A percentile compares a stretch with the other conserved stretches of the same genome.
These are phyloP conservation scores for Ophiothrix spiculata DNA, from an alignment of 35 echinoderm and acorn worm genomes.

Conservation along the genomic window DNA sequence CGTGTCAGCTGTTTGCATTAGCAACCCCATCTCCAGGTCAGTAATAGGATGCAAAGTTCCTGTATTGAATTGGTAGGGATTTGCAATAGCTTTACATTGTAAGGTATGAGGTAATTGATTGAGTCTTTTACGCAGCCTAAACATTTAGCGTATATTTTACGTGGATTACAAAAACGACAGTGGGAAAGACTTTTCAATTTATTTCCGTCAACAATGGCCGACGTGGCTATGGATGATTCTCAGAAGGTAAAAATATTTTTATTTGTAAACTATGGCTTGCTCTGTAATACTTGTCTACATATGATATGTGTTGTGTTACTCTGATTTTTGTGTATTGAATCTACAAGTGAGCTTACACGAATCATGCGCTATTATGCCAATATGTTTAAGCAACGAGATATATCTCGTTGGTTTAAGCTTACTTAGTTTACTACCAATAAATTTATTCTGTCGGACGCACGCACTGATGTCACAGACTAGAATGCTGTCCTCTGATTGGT, in stretches of 20 bases:
- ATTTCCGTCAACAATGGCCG: constrained; percentile 26
- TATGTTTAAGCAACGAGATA: background rate
- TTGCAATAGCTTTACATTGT: no score
- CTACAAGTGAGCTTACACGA: background rate
- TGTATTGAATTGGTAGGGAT: no score
- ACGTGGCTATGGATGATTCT: constrained; percentile 20
- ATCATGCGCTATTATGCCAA: background rate
- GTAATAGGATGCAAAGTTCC: no score
- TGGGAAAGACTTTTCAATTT: background rate
- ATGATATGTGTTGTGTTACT: background rate
- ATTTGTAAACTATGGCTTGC: no score
- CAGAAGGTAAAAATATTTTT: constrained; percentile 8
- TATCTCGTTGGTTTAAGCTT: background rate
- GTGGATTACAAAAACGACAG: background rate
- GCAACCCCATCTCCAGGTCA: no score
- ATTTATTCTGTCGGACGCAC: no score
- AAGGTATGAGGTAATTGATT: no score
- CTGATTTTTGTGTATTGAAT: background rate
- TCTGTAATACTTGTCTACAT: no score
- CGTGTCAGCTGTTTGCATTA: background rate
- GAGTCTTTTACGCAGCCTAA: no score
- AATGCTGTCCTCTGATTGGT: no score
- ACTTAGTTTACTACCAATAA: background rate
- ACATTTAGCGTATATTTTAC: no score
- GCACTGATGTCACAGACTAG: no score